Evolutionary conservation across 2,797 vertebrate genomes (phyloP).

Genomic region (Melanotaenia trifasciata): DNA sequence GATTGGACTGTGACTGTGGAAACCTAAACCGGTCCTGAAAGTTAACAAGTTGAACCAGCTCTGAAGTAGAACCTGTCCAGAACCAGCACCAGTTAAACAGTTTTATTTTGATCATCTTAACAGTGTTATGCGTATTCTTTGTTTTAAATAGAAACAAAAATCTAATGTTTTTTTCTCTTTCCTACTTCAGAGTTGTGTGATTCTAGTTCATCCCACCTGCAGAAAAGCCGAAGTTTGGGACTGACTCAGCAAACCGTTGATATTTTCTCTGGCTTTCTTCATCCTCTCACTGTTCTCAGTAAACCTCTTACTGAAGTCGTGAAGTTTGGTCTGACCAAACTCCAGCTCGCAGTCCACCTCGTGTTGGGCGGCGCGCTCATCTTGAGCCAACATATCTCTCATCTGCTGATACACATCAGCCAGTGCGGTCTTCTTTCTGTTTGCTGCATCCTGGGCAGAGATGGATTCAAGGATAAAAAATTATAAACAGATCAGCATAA

Average conservation of each 20-base stretch:
- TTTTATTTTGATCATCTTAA: no score
- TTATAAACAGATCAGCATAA: not conserved
- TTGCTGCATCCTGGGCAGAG: conserved; percentile 75
- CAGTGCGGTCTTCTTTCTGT: conserved; percentile 76
- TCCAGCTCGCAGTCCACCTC: conserved; percentile 85
- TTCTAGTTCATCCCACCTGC: conserved; percentile 79
- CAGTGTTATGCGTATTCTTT: no score
- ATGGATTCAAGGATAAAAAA: not conserved
- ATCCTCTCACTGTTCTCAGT: conserved; percentile 83
- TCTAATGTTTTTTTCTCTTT: no score
- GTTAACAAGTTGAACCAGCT: no score
- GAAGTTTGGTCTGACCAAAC: conserved; percentile 76
- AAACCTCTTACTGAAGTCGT: conserved; percentile 72
- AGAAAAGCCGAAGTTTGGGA: conserved; percentile 84
- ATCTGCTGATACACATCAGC: conserved; percentile 83
- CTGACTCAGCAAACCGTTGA: conserved; percentile 80
- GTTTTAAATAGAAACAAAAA: no score
- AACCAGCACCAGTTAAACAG: not conserved
- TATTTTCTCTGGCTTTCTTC: conserved; percentile 70
- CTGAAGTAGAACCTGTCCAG: no score
- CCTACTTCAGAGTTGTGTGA: no score
- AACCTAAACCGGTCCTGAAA: no score
- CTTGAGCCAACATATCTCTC: conserved; percentile 80
- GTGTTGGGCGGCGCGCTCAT: conserved; percentile 72
- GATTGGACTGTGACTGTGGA: not conserved